Evolutionary conservation across 2,113 vertebrate genomes (phyloP).

Genomic region (Prunella himalayana): DNA sequence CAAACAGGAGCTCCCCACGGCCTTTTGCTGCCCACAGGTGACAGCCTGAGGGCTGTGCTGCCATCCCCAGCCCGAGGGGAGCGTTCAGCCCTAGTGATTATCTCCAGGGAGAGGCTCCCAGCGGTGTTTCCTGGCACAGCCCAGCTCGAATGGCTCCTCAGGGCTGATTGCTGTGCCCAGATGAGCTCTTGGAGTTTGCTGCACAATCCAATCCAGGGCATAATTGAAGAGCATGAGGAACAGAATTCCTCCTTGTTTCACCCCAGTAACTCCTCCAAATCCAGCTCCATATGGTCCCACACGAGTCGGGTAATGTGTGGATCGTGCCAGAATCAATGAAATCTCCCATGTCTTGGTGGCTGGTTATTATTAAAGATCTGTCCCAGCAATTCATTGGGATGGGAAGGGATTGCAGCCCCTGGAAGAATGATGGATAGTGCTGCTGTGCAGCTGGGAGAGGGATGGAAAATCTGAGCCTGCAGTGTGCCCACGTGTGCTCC

Average conservation of each 20-base stretch:
- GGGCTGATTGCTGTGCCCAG: conserved; percentile 61
- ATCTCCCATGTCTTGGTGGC: conserved; percentile 59
- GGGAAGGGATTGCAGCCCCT: conserved; percentile 40
- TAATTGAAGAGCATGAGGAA: conserved; percentile 61
- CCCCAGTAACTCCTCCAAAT: conserved; percentile 58
- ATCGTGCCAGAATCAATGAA: conserved; percentile 66
- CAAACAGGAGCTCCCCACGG: not conserved
- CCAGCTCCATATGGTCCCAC: conserved; percentile 71
- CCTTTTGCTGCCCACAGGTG: not conserved
- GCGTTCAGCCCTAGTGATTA: not conserved
- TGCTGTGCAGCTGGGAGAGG: not conserved
- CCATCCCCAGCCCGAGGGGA: not conserved
- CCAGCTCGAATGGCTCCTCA: conserved; percentile 3
- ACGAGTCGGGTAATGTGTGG: conserved; percentile 60
- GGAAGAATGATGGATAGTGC: conserved; percentile 55
- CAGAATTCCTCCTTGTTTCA: conserved; percentile 63
- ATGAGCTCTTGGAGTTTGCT: conserved; percentile 63
- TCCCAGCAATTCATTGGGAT: conserved; percentile 46
- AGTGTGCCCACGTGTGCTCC: not conserved
- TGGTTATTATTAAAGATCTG: conserved; percentile 53
- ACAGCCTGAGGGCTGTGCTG: not conserved
- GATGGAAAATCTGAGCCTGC: conserved; percentile 13
- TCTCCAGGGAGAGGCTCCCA: not conserved
- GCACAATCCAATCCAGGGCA: conserved; percentile 40
- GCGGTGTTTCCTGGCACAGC: conserved; percentile 12